Evolutionary conservation across 2,797 vertebrate genomes (phyloP), one percentile per base, ranked within the genome.

Genomic region (Leptoclinus maculatus): DNA sequence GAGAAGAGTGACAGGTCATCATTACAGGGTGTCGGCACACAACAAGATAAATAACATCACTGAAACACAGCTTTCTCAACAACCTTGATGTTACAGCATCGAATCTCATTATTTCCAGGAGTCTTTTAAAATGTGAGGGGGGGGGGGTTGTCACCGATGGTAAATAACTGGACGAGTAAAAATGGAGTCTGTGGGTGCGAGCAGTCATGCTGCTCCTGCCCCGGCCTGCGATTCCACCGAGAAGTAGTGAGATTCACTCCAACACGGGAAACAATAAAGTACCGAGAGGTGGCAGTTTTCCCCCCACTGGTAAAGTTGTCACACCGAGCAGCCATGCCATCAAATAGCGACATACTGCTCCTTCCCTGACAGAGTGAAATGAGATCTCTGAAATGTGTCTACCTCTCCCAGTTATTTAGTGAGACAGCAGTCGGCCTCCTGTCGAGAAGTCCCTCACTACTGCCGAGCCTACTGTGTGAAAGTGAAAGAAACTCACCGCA

Each of bases 1-100:
- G 93, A 94, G 93, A 90, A 91, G 87, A 94, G 88, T 89, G 92
- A 91, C 87, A 89, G 87, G 85, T 92, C 85, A 82, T 92, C 82
- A 83, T 90, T 90, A 92, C 89, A 92, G 87, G 87, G 80, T 84
- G 83, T 84, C 51, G 83, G 84, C 90, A 92, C 85, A 82, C 87
- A 87, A 91, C 86, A 83, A 91, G 88, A 90, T 86, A 87, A 86
- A 92, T 80, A 92, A 89, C 84, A 79, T 88, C 82, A 88, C 65
- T 82, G 70, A 82, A 32, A 90, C 85, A 88, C 83, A 76, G 80
- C 86, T 67, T 83, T 83, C 76, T 78, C 77, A 75, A 78, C 77
- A 82, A 70, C 80, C 84, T 82, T n/a, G 7, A 82, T 77, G 69
- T 71, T 66, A 86, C 69, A 71, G 51, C 60, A 74, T 85, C 68